Conservation (phyloP, 30 jellyfish, hydroid and myxozoan species). For the Pelagia noctiluca region DNA sequence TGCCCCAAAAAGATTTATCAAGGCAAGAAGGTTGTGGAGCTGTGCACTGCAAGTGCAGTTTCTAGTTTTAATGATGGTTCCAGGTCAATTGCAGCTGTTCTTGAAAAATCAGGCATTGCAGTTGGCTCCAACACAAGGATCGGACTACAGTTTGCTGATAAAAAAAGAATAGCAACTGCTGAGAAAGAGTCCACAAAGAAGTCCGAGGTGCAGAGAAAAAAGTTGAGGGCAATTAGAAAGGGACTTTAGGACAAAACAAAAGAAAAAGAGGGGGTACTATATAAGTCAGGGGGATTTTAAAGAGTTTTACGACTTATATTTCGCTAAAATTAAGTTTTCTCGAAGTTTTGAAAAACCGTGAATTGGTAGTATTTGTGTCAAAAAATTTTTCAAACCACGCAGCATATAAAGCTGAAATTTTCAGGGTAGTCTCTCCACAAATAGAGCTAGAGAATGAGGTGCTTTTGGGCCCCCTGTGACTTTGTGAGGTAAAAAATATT, state of each 20-base stretch:
- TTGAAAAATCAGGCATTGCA: not conserved
- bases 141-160: not conserved
- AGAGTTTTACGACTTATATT: too few species aligned
- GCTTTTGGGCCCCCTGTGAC: too few species aligned
- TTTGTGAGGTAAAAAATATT: too few species aligned
- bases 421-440: too few species aligned
- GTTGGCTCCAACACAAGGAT: not conserved
- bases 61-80: constrained; percentile 13
- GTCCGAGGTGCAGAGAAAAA: not conserved
- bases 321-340: too few species aligned
- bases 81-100: not conserved
- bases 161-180: not conserved
- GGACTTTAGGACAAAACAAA: constrained; percentile 26
- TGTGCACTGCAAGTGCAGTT: constrained; percentile 18
- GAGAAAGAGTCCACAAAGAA: not conserved
- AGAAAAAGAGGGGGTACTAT: constrained; percentile 5
- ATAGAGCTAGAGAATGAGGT: too few species aligned
- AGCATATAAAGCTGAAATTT: too few species aligned
- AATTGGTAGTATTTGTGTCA: too few species aligned
- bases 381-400: too few species aligned
- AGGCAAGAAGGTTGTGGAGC: too few species aligned
- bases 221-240: not conserved
- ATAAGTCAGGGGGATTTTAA: constrained; percentile 10
- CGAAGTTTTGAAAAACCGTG: too few species aligned
- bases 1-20: too few species aligned